Evolutionary conservation across 2,797 vertebrate genomes (phyloP), one percentile per base, ranked within the genome.

Genomic region (Margarornis squamiger): DNA sequence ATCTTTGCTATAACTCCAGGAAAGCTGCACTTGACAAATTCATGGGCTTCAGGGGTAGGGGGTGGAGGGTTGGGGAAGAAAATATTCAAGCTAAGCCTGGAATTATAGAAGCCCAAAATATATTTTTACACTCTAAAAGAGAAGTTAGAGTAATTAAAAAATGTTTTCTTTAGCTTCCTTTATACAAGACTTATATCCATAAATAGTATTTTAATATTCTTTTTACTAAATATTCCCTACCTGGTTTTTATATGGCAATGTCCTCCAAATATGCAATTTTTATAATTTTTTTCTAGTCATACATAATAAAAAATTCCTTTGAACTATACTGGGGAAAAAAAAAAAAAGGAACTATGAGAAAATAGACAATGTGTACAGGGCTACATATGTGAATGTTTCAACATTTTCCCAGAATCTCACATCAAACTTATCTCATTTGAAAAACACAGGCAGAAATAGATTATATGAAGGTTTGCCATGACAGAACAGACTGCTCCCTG

Each of bases 251-350:
- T 16, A 38, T 9, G 6, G 18, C 23, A 8, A 58, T 49, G 12
- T 18, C 5, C 6, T 82, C 30, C 10, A 77, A 49, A 73, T 27
- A 34, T 1, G 15, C 18, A 0, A 10, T 43, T 55, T 72, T 23
- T 29, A 12, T 46, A 72, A 48, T 8, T 38, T 39, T 1, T 75
- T 55, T 65, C 9, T 78, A 67, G 14, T n/a, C 4, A 49, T 51
- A 36, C 5, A 36, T 22, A 65, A 11, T 9, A 51, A 57, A 82
- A 46, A 46, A 30, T 9, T 26, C 4, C 27, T 48, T 38, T 10
- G 9, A 3, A 11, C 6, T 43, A 9, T 36, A 26, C 30, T 62
- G 1, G 9, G 15, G 2, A 1, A 0, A 2, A 10, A 22, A 12
- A 49, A 39, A 39, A 39, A 38, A 39, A 17, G 15, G 26, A 39